Base-by-base conservation (phyloP, 2,113 vertebrate genomes). In the Lathamus discolor region DNA sequence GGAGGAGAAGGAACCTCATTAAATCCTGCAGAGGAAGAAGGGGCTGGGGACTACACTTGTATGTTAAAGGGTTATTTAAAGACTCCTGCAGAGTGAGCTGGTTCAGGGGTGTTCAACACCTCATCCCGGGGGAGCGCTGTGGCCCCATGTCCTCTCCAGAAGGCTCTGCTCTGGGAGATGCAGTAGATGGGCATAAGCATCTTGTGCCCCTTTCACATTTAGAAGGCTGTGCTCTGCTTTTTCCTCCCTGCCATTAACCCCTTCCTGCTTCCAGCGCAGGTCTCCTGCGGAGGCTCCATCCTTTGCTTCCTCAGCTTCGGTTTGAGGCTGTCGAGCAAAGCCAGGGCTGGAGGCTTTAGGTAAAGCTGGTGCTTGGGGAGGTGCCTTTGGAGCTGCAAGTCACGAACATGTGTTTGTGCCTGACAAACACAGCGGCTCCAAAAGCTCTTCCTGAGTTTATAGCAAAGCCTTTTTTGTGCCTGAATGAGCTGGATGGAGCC, bases 61-160 rank as follows among this genome's bases (percentile, higher is more conserved):
- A 48, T 81, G 82, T 78, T 55, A 75, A 95, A 69, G 85, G 51
- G 44, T 88, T 86, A 41, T 90, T 95, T 81, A 94, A 96, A 95
- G 92, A 91, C 92, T 78, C 24, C 75, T 93, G 90, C 75, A 55
- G 91, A 24, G 33, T 24, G 57, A 7, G 57, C 92, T 39, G 59
- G 75, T 83, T 95, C 87, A 39, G 33, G 54, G 51, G 78, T 90
- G 91, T 80, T 86, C 89, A 93, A 77, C 84, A n/a, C 28, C 90
- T 93, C 86, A 15, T 57, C n/a, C 2, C 5, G 52, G 80, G 49
- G 92, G 29, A 46, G 3, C 12, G 3, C 49, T 6, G 41, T 23
- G 46, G 59, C 37, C 57, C 9, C 55, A 4, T n/a, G 20, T 41
- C 75, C 55, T 66, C 27, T 39, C 62, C 68, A 27, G 43, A 35